These are phyloP conservation scores for Oryzias curvinotus DNA, from an alignment of 2,113 vertebrate genomes.

Conservation along the genomic window DNA sequence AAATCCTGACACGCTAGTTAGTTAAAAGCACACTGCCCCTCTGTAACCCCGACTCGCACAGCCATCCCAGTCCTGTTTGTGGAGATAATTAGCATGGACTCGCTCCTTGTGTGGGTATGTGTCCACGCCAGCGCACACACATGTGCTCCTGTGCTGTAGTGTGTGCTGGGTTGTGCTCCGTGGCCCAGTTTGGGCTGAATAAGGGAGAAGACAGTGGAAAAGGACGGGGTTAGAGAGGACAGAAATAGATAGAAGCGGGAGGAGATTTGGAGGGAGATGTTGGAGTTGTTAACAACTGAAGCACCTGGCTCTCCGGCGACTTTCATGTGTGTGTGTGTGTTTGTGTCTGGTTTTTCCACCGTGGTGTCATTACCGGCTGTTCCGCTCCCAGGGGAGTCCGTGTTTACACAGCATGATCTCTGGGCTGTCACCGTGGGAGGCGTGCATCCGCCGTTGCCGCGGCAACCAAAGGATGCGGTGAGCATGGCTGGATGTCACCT, in stretches of 20 bases:
- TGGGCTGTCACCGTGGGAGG: constrained; percentile 55
- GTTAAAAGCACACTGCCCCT: constrained; percentile 48
- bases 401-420: constrained; percentile 72
- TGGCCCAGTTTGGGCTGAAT: constrained; percentile 71
- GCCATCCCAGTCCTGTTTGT: constrained; percentile 55
- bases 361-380: constrained; percentile 73
- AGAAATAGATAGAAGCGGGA: constrained; percentile 54
- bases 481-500: constrained; percentile 37
- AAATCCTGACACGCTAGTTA: constrained; percentile 62
- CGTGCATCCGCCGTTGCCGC: constrained; percentile 29
- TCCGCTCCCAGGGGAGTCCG: constrained; percentile 60
- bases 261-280: constrained; percentile 15
- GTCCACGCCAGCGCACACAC: constrained; percentile 6
- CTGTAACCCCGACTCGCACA: constrained; percentile 36
- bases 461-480: constrained; percentile 40
- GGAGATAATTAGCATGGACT: constrained; percentile 70
- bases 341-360: constrained; percentile 44
- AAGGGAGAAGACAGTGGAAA: constrained; percentile 42
- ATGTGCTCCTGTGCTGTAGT: constrained; percentile 9
- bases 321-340: constrained; percentile 16
- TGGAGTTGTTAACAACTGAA: constrained; percentile 46
- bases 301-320: constrained; percentile 12
- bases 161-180: constrained; percentile 44
- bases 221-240: constrained; percentile 48
- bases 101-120: constrained; percentile 27